phyloP scores from a whole-genome alignment of 2,797 vertebrate genomes.

The Cyprinodon diabolis region DNA sequence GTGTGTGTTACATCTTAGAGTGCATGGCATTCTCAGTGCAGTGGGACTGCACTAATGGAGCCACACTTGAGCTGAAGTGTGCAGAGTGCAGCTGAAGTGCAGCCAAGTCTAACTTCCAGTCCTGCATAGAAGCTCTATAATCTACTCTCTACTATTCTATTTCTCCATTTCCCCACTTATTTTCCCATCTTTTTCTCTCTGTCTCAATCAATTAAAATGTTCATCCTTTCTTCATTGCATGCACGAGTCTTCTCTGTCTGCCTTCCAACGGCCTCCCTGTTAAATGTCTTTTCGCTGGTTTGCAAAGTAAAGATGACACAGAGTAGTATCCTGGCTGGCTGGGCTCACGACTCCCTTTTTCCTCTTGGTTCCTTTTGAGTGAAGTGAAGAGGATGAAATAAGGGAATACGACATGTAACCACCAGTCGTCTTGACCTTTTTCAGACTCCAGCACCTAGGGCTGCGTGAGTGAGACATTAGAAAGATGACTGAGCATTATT shows the following conservation, averaged over 20 bases:
- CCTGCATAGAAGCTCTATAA: conserved; percentile 75
- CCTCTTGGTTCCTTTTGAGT: conserved; percentile 30
- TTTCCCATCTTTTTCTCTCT: conserved; percentile 46
- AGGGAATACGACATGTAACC: conserved; percentile 67
- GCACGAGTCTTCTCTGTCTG: conserved; percentile 27
- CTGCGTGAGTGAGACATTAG: conserved; percentile 73
- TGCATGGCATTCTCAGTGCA: conserved; percentile 71
- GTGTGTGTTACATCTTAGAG: conserved; percentile 60
- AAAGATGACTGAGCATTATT: conserved; percentile 76
- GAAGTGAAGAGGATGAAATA: conserved; percentile 58
- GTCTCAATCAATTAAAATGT: conserved; percentile 66
- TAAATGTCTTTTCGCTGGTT: conserved; percentile 66
- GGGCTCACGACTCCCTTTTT: conserved; percentile 40
- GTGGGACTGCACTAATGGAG: conserved; percentile 81
- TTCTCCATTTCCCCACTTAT: conserved; percentile 58
- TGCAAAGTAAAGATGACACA: conserved; percentile 56
- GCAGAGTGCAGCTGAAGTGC: conserved; percentile 80
- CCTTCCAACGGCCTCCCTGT: conserved; percentile 49
- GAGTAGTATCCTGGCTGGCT: conserved; percentile 45
- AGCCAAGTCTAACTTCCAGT: conserved; percentile 79
- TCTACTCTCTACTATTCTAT: conserved; percentile 68
- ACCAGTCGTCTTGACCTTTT: conserved; percentile 80
- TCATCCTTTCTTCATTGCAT: conserved; percentile 59
- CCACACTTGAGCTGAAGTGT: conserved; percentile 82
- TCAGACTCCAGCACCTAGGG: conserved; percentile 66